Evolutionary conservation across 2,113 vertebrate genomes (phyloP).

Genomic region (Potamarius usumacintae): DNA sequence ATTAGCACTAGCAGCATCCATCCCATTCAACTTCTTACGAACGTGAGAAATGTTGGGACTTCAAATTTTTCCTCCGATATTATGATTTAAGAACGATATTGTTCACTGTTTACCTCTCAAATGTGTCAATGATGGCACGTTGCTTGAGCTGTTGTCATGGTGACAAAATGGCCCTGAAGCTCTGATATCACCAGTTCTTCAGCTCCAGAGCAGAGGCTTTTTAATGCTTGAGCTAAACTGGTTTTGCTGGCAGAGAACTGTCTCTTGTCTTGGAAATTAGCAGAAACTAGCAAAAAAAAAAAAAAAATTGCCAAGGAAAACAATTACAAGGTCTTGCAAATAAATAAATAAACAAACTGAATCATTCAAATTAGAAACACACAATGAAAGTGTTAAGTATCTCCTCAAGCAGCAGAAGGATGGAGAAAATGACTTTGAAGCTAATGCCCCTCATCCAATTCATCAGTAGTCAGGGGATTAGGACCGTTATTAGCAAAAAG

Average conservation of each 20-base stretch:
- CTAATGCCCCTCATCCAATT: constrained; percentile 66
- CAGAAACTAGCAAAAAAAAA: not conserved
- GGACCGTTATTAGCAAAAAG: constrained; percentile 71
- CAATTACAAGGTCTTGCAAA: not conserved
- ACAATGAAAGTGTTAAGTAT: constrained; percentile 57
- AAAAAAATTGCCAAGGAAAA: not conserved
- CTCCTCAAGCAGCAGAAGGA: constrained; percentile 48
- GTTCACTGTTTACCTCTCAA: not conserved
- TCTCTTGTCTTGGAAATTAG: not conserved
- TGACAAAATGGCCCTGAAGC: not conserved
- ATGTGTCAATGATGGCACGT: not conserved
- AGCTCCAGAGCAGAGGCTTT: not conserved
- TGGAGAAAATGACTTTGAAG: constrained; percentile 67
- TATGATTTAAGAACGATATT: not conserved
- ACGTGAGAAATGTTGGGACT: not conserved
- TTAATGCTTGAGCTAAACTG: not conserved
- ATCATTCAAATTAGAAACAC: constrained; percentile 40
- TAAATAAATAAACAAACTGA: not conserved
- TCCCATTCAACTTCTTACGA: not conserved
- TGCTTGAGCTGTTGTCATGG: not conserved
- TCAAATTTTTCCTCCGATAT: not conserved
- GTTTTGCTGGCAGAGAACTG: not conserved
- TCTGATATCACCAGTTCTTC: not conserved
- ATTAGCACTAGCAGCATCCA: not conserved
- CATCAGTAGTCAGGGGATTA: constrained; percentile 66